phyloP scores from a whole-genome alignment of 2,797 vertebrate species.

The Crossoptilon crossoptilon region DNA sequence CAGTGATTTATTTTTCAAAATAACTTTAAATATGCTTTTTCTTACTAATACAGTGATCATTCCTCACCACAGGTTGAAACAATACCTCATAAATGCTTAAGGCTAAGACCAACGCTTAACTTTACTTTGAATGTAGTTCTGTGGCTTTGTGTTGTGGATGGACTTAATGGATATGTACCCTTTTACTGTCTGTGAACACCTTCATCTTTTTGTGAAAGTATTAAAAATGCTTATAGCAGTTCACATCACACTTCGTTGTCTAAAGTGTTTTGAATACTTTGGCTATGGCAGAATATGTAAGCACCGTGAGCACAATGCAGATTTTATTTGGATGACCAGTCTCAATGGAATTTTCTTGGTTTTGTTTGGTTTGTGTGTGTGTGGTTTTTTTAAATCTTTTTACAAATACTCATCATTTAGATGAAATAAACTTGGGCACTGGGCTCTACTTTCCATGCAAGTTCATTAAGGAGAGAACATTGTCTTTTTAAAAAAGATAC shows the following conservation, averaged over 20 bases:
- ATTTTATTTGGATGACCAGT: constrained; percentile 40
- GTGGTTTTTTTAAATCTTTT: not conserved
- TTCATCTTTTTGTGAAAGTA: constrained; percentile 31
- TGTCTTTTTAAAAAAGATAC: constrained; percentile 71
- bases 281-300: constrained; percentile 14
- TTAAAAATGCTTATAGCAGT: constrained; percentile 37
- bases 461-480: constrained; percentile 69
- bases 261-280: constrained; percentile 55
- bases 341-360: not conserved
- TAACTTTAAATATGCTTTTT: constrained; percentile 9
- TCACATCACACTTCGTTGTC: constrained; percentile 29
- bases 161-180: constrained; percentile 61
- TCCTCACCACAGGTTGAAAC: constrained; percentile 21
- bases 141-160: constrained; percentile 52
- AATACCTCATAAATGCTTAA: constrained; percentile 63
- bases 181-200: constrained; percentile 48
- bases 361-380: not conserved
- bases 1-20: constrained; percentile 6
- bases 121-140: constrained; percentile 53
- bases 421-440: constrained; percentile 53
- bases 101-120: constrained; percentile 33
- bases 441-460: constrained; percentile 55
- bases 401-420: constrained; percentile 43
- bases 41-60: constrained; percentile 6
- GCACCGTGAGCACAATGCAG: constrained; percentile 11